Conservation (phyloP, 1,140 invertebrate species). For the Sitophilus oryzae region DNA sequence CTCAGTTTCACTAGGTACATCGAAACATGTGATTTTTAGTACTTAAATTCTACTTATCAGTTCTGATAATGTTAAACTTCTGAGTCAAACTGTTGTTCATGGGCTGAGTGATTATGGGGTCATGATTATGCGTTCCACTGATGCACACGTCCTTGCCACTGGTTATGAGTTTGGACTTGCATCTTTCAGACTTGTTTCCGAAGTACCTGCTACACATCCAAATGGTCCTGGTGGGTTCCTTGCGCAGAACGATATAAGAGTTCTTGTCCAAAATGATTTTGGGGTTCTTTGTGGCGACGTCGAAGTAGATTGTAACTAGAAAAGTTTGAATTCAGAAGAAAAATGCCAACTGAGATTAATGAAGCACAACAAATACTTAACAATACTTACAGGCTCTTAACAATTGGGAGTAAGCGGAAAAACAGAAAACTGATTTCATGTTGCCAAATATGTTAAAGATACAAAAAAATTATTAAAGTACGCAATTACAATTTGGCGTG, state of each 20-base stretch:
- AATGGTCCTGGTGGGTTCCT: constrained; percentile 30
- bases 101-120: constrained; percentile 16
- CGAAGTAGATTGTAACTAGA: constrained; percentile 32
- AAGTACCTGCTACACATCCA: constrained; percentile 34
- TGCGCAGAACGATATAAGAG: constrained; percentile 26
- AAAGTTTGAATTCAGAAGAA: neutral
- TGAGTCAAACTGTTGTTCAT: constrained; percentile 29
- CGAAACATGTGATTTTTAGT: constrained; percentile 7
- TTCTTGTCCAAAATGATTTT: constrained; percentile 33
- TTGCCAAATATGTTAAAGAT: neutral
- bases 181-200: constrained; percentile 26
- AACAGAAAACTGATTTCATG: neutral
- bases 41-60: neutral
- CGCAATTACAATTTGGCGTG: too few relatives aligned
- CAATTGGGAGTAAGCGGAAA: too few relatives aligned
- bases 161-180: constrained; percentile 31
- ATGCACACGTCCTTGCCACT: constrained; percentile 30
- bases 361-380: too few relatives aligned
- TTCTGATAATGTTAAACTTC: constrained; percentile 29
- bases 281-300: constrained; percentile 33
- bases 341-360: too few relatives aligned
- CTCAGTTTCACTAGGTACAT: too few relatives aligned
- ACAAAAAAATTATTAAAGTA: too few relatives aligned
- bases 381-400: too few relatives aligned
- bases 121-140: constrained; percentile 32